Evolutionary conservation across 2,113 vertebrate species (phyloP).

Genomic region (Ovibos moschatus): DNA sequence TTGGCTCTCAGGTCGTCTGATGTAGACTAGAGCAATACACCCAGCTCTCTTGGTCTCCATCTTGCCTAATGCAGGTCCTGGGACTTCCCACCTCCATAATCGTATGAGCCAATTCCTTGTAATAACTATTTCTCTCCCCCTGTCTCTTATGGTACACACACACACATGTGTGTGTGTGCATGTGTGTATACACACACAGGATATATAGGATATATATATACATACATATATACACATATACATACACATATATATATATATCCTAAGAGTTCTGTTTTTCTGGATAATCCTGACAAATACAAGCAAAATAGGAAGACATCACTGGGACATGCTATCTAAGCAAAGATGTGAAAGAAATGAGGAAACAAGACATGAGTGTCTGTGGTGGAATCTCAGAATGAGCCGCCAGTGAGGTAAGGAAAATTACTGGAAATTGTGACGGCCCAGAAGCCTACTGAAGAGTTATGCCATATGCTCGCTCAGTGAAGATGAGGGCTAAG

Average conservation of each 20-base stretch:
- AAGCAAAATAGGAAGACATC: neutral
- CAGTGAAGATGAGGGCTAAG: neutral
- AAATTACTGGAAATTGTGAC: neutral
- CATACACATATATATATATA: neutral
- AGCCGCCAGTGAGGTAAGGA: neutral
- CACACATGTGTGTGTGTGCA: rapidly evolving
- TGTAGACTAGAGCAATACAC: neutral
- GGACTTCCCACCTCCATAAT: neutral
- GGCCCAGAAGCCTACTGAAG: neutral
- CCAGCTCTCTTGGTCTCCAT: neutral
- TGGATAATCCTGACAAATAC: neutral
- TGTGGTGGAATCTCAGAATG: neutral
- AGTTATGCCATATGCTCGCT: neutral
- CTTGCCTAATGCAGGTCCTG: neutral
- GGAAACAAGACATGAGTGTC: neutral
- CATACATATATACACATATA: rapidly evolving
- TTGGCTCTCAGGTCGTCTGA: neutral
- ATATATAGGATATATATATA: neutral
- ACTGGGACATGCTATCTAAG: neutral
- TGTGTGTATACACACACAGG: neutral
- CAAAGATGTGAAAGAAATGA: neutral
- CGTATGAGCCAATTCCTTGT: neutral
- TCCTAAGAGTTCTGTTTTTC: neutral
- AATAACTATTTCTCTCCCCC: neutral
- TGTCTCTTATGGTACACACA: neutral